Conservation (phyloP, 1,140 invertebrate species). For the Choristoneura fumiferana region DNA sequence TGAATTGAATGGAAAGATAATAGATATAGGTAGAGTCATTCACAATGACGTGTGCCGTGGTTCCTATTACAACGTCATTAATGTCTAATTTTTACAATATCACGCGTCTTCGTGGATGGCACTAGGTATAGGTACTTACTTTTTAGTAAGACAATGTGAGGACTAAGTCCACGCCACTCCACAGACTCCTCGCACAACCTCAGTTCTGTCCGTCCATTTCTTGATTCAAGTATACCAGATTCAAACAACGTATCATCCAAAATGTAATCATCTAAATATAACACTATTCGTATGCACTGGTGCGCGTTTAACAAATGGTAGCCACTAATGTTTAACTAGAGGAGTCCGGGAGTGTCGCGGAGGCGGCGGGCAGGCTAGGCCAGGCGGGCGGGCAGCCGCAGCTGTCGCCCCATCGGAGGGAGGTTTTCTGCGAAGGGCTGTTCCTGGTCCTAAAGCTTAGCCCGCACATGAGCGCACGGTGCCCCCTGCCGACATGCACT, state of each 20-base stretch:
- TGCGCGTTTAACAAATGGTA: conserved; percentile 21
- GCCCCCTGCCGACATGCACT: conserved; percentile 46
- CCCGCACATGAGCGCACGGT: conserved; percentile 90
- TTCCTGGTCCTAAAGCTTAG: conserved; percentile 96
- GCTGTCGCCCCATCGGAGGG: conserved; percentile 95
- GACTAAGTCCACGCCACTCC: not conserved
- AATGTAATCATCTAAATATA: conserved; percentile 45
- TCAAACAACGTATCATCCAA: conserved; percentile 39
- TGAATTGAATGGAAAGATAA: too few relatives aligned
- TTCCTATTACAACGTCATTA: too few relatives aligned
- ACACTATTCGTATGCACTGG: conserved; percentile 13
- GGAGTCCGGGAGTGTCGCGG: not conserved
- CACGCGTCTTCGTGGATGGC: too few relatives aligned
- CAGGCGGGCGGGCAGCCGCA: conserved; percentile 88
- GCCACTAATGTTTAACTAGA: not conserved
- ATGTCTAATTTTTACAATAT: too few relatives aligned
- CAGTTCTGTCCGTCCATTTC: not conserved
- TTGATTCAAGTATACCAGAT: conserved; percentile 7
- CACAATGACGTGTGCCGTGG: too few relatives aligned
- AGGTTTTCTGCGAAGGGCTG: conserved; percentile 96
- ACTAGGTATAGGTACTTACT: conserved; percentile 2
- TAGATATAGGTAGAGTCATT: too few relatives aligned
- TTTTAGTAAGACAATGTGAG: not conserved
- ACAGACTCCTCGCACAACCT: not conserved
- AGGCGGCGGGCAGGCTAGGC: conserved; percentile 25